Evolutionary conservation across 2,797 vertebrate genomes (phyloP), one percentile per base, ranked within the genome.

Genomic region (Bovichtus variegatus): DNA sequence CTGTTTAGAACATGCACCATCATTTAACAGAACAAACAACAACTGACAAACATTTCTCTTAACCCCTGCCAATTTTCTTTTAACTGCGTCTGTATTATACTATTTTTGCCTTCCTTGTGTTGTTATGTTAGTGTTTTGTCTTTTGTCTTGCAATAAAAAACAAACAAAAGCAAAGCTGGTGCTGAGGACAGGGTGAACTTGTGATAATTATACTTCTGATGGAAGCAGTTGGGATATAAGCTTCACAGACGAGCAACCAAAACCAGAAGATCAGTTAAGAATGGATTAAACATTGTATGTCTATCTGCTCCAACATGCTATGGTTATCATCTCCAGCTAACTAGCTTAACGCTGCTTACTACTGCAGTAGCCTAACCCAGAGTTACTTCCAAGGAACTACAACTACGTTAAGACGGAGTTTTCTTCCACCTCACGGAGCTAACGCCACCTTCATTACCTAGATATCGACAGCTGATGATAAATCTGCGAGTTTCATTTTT

Each of bases 141-240:
- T 18, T 36, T 38, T 38, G 38, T 36, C 36, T 36, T 9, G 36
- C 3, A 38, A 11, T 12, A 38, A 38, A 11, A 38, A 38, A 11
- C 34, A 9, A 36, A 36, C 34, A 16, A 43, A n/a, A n/a, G n/a
- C n/a, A 49, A 10, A 5, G 47, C 19, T 47, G n/a, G 47, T 10
- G 46, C n/a, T 61, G 54, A 83, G 65, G 68, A 78, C 54, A 78
- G 21, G n/a, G 23, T 65, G 29, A 75, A 76, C 58, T 55, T 67
- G 15, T 83, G 78, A 51, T 68, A 61, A 7, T 81, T 43, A 51
- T 54, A 77, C 25, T 59, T 80, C 21, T 55, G 43, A 71, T 62
- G 23, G 23, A 55, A 64, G 68, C 57, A 50, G 23, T 40, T 51
- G 36, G 12, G 13, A 16, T n/a, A 25, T 19, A 9, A n/a, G n/a